Evolutionary conservation across 1,140 invertebrate genomes (phyloP).

Genomic region (Cyclina sinensis): DNA sequence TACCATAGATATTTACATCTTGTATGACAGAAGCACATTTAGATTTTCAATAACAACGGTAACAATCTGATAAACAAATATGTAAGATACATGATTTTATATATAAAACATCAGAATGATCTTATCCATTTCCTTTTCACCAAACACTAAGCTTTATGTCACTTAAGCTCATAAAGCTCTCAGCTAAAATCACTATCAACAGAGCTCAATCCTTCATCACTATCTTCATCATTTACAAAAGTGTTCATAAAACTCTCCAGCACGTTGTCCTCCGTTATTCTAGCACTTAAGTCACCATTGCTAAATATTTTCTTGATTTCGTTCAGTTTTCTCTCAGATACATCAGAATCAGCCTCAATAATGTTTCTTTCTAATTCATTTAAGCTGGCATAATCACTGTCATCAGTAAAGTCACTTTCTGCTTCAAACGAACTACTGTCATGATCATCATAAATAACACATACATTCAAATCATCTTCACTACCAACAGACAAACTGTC

Average conservation of each 20-base stretch:
- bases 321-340: background rate
- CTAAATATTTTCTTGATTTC: background rate
- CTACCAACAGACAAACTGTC: background rate
- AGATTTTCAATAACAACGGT: too few relatives aligned
- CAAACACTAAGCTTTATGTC: too few relatives aligned
- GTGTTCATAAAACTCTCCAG: slow-evolving; percentile 17
- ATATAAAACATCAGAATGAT: too few relatives aligned
- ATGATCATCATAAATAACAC: slow-evolving; percentile 22
- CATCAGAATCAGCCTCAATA: background rate
- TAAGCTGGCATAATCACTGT: slow-evolving; percentile 21
- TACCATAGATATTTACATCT: too few relatives aligned
- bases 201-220: slow-evolving; percentile 29
- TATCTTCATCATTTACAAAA: background rate
- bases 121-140: too few relatives aligned
- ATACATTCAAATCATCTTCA: slow-evolving; percentile 12
- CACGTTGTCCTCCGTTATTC: background rate
- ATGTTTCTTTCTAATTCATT: slow-evolving; percentile 33
- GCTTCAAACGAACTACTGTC: background rate
- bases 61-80: too few relatives aligned
- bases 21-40: too few relatives aligned
- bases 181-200: slow-evolving; percentile 9
- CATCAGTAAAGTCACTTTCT: slow-evolving; percentile 4
- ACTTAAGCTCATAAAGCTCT: background rate
- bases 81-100: too few relatives aligned
- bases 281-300: background rate